These are phyloP conservation scores for Stratiolaelaps scimitus DNA, from an alignment of 1,140 invertebrate genomes.

Conservation along the genomic window DNA sequence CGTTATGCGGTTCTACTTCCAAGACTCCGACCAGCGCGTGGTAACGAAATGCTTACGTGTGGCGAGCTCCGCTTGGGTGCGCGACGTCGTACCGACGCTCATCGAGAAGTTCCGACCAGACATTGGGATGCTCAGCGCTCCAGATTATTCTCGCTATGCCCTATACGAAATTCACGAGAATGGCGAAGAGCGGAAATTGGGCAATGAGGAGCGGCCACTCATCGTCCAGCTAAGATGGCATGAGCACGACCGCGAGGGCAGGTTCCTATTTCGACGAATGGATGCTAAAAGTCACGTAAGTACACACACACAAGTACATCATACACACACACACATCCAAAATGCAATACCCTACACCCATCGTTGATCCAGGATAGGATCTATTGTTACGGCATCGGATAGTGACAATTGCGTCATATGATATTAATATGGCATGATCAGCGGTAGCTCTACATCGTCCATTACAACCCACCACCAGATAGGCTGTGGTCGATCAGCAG, in stretches of 20 bases:
- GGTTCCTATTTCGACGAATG: slow-evolving; percentile 80
- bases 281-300: slow-evolving; percentile 52
- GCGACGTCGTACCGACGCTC: slow-evolving; percentile 85
- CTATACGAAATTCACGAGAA: slow-evolving; percentile 95
- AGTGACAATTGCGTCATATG: too few species aligned
- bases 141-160: slow-evolving; percentile 60
- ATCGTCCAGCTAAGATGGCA: slow-evolving; percentile 99
- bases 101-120: slow-evolving; percentile 99
- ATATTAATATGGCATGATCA: too few species aligned
- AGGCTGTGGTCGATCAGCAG: too few species aligned
- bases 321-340: too few species aligned
- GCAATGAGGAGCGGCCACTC: slow-evolving; percentile 79
- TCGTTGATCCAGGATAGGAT: too few species aligned
- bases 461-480: too few species aligned
- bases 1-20: slow-evolving; percentile 96
- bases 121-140: slow-evolving; percentile 92
- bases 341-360: too few species aligned
- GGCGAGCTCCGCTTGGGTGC: slow-evolving; percentile 80
- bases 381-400: too few species aligned
- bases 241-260: slow-evolving; percentile 88
- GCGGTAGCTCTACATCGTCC: too few species aligned
- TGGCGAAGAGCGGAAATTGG: slow-evolving; percentile 78
- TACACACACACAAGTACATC: too few species aligned
- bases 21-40: slow-evolving; percentile 90
- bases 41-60: slow-evolving; percentile 99